Conservation (phyloP, 2,113 vertebrate genomes). For the Lophura nycthemera region DNA sequence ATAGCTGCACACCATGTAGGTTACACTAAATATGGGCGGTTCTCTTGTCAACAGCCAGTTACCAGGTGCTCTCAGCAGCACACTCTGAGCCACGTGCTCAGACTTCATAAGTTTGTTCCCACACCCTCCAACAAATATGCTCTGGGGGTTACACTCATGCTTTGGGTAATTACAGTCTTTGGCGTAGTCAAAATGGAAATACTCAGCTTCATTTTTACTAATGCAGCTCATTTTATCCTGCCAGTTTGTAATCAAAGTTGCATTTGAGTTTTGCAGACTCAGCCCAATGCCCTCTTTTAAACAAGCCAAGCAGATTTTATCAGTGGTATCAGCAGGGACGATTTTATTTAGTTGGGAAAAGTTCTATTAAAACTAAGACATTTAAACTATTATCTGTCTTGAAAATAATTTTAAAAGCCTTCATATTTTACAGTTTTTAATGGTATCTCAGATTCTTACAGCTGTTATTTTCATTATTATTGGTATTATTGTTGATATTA, state of each 20-base stretch:
- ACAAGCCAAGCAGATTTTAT: background rate
- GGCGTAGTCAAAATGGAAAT: background rate
- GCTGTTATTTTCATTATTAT: background rate
- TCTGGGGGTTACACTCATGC: background rate
- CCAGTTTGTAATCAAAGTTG: background rate
- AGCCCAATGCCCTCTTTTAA: background rate
- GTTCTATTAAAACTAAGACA: background rate
- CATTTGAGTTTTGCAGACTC: background rate
- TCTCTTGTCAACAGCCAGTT: background rate
- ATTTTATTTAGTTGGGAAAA: background rate
- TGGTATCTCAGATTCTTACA: background rate
- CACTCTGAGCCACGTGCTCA: background rate
- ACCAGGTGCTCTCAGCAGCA: background rate
- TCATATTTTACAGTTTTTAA: background rate
- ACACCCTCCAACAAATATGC: background rate
- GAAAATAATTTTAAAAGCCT: background rate
- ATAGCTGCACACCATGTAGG: constrained; percentile 1
- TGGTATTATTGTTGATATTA: background rate
- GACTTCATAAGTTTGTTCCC: background rate
- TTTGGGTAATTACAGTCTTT: constrained; percentile 21
- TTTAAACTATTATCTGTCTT: background rate
- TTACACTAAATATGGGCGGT: background rate
- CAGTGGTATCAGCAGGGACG: background rate
- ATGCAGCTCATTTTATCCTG: background rate
- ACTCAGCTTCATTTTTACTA: background rate